Evolutionary conservation across 2,113 vertebrate genomes (phyloP), one percentile per base, ranked within the genome.

Genomic region (Varanus komodoensis): DNA sequence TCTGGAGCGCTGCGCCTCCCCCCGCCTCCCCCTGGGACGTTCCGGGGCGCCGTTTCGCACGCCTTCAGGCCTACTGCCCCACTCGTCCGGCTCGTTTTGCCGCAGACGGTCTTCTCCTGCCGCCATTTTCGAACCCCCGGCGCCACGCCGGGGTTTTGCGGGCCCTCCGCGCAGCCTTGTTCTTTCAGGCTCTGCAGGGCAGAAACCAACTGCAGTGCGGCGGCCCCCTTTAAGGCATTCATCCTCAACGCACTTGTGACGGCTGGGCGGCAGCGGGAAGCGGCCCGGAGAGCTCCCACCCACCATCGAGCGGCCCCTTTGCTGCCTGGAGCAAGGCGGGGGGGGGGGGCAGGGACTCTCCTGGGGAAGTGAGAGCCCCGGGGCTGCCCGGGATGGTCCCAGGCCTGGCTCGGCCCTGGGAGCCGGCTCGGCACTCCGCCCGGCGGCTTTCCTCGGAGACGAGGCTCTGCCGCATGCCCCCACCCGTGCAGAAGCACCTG

Each of bases 211-310:
- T 85, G 29, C 68, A 83, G 15, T 79, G 6, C 87, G 78, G 67
- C 79, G 84, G 52, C 27, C 89, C 89, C 25, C 87, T 4, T 88
- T 93, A n/a, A 87, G 21, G 21, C 90, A 91, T 91, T 79, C 93
- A 85, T 88, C 23, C 81, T 91, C 92, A 94, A 92, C 88, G 14
- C 79, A 88, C 25, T 25, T 54, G 79, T 92, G 79, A 87, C 68
- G 87, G 86, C 73, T 38, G 80, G 84, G 69, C 81, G 50, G 48
- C 54, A 75, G n/a, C 15, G 38, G 38, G 38, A 44, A 44, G 75
- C 0, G 84, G 2, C 11, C 44, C 6, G 0, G 29, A 52, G 38
- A 32, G 3, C 74, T 82, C n/a, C 85, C 88, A 21, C 52, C 71
- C 88, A 21, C 52, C 71, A 29, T 84, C 91, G 75, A 38, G 17